Evolutionary conservation across 2,888 invertebrate species (phyloP), one percentile per base, ranked within the genome.

Genomic region (Margaritifera margaritifera): DNA sequence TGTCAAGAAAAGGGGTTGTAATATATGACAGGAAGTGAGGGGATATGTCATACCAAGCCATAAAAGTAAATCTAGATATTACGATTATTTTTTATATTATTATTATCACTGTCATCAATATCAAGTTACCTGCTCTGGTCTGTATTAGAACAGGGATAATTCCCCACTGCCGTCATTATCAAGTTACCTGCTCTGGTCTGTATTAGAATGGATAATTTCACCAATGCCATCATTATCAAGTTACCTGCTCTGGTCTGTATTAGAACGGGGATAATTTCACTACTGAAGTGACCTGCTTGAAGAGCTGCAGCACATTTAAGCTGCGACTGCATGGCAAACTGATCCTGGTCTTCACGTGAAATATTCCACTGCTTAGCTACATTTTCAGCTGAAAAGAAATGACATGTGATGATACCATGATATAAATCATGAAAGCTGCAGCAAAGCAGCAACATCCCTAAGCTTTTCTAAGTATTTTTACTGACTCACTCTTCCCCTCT

Each of bases 221-320:
- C 42, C 11, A 42, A 8, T 42, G 15, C 15, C 24, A 66, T 27
- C 15, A 6, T 42, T 62, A 52, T 52, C 31, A 24, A 52, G 62
- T 60, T 68, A 92, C 82, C 68, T 90, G 89, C 15, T 89, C 88
- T 79, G 61, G 84, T 80, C 90, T 92, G 87, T 31, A 94, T 88
- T 57, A 90, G 68, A 0, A 95, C 93, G 0, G 93, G 92, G 57
- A 94, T 92, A 69, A 95, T 94, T 92, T 96, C 95, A 58, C 92
- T 91, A 2, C 91, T 88, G 84, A 95, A 95, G 80, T 91, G 89
- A 0, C 93, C 93, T 72, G 90, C 91, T 63, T 91, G 89, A 79
- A 93, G 92, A 0, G 95, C 94, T 20, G 81, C 84, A 78, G 92
- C 92, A 53, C 93, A 92, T 84, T 92, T 93, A 60, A 91, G 90